Percentiles rank a stretch among this genome's conserved stretches.
Conservation (phyloP, 37 sponge, comb jelly and placozoan species). For the Cladorhizidae sp. region DNA sequence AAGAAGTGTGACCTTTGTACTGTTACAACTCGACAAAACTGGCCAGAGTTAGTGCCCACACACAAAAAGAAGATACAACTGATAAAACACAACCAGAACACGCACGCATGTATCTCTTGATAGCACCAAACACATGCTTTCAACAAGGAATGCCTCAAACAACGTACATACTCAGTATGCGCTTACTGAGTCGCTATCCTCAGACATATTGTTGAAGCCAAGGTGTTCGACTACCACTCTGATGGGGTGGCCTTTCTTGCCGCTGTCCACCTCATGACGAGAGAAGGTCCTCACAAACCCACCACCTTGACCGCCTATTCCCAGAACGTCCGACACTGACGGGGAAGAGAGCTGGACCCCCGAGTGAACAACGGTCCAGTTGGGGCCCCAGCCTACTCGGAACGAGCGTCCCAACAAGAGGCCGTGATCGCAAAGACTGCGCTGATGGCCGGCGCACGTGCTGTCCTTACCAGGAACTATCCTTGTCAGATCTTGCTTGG, state of each 20-base stretch:
- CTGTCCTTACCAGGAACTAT: constrained; percentile 21
- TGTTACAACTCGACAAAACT: no score
- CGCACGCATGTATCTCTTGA: no score
- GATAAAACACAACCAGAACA: no score
- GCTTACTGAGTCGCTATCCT: background rate
- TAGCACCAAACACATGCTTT: no score
- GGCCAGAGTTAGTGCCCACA: no score
- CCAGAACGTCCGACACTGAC: background rate
- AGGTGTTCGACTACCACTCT: constrained; percentile 27
- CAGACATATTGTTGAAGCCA: background rate
- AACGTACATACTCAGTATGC: no score
- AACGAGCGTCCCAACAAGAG: constrained; percentile 70
- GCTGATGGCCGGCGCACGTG: background rate
- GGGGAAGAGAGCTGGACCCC: constrained; percentile 23
- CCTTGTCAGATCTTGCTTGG: constrained; percentile 14
- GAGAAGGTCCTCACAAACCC: no score
- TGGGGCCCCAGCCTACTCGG: constrained; percentile 93
- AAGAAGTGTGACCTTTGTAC: background rate
- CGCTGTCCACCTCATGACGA: background rate
- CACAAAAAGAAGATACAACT: no score
- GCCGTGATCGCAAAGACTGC: constrained; percentile 27
- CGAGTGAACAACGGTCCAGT: constrained; percentile 82
- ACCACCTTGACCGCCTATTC: background rate
- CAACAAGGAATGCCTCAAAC: no score
- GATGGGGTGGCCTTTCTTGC: background rate